Base-by-base conservation (phyloP, 2,797 vertebrate genomes). In the Sebastes alutus region DNA sequence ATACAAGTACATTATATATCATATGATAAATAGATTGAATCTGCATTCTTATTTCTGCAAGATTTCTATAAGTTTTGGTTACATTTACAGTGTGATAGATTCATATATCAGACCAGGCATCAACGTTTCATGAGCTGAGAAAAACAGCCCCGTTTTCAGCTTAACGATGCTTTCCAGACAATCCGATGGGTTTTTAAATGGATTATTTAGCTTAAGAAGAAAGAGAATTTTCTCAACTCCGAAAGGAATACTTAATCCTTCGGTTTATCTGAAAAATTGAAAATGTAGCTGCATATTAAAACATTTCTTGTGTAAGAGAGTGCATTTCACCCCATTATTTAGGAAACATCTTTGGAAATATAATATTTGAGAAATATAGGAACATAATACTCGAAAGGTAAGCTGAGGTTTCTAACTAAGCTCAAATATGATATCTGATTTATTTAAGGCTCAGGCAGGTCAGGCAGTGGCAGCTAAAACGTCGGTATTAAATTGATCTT, bases 401-500 rank as follows among this genome's bases (percentile, higher is more conserved):
- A 7, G 35, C 25, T 60, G 33, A 38, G 52, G 23, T 77, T 71
- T 78, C n/a, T 12, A 49, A 64, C 42, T 35, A n/a, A 72, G 38
- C 65, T 63, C 27, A 78, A 25, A 72, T 14, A 12, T 38, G 55
- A 71, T 46, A 22, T 54, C 33, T 69, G 70, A 75, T 64, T 67
- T 54, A 70, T 80, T 82, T 35, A 59, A 61, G 42, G 59, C 56
- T 75, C 2, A 56, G 33, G 33, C 55, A 52, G 64, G 60, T 84
- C 14, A n/a, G n/a, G 22, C 42, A 27, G 42, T 5, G 60, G 64
- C 29, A 52, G 46, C 29, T 55, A 8, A 55, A 60, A 22, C 6
- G 2, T 63, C 16, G 16, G 23, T 76, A 61, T 59, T 67, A 63
- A 54, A 74, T 69, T 33, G 20, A 88, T 85, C 65, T 42, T 22